Conservation (phyloP, 2,113 vertebrate species). For the Sprattus sprattus region DNA sequence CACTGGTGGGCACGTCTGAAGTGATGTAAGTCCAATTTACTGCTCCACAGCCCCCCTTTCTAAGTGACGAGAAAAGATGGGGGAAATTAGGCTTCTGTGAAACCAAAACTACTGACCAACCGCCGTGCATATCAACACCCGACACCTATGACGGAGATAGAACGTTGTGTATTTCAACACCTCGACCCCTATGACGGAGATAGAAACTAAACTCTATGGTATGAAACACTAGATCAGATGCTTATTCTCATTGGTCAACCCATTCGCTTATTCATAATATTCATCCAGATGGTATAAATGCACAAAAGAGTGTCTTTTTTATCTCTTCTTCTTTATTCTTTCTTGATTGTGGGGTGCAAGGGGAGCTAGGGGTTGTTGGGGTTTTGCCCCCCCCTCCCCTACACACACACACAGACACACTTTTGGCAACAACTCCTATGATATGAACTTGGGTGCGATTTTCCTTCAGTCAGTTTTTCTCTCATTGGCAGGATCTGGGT, state of each 20-base stretch:
- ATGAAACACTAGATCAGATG: too few species aligned
- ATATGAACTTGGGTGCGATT: too few species aligned
- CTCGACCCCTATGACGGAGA: background rate
- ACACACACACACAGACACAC: too few species aligned
- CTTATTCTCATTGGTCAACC: too few species aligned
- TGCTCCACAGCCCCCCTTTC: background rate
- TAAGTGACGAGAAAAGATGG: background rate
- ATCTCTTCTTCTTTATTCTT: background rate
- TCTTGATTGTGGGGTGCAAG: background rate
- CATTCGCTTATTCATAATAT: too few species aligned
- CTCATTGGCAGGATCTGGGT: background rate
- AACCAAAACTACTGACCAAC: background rate
- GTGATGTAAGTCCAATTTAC: background rate
- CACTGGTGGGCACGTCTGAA: background rate
- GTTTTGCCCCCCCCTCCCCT: too few species aligned
- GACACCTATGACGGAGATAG: background rate
- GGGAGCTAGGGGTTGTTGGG: too few species aligned
- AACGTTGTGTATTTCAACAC: background rate
- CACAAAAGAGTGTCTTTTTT: background rate
- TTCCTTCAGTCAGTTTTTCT: too few species aligned
- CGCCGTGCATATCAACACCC: background rate
- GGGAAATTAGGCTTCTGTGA: background rate
- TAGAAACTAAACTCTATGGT: too few species aligned
- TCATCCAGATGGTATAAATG: too few species aligned
- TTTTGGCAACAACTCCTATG: too few species aligned